Evolutionary conservation across 2,888 invertebrate genomes (phyloP).

Genomic region (Torymus aiolomorphi): DNA sequence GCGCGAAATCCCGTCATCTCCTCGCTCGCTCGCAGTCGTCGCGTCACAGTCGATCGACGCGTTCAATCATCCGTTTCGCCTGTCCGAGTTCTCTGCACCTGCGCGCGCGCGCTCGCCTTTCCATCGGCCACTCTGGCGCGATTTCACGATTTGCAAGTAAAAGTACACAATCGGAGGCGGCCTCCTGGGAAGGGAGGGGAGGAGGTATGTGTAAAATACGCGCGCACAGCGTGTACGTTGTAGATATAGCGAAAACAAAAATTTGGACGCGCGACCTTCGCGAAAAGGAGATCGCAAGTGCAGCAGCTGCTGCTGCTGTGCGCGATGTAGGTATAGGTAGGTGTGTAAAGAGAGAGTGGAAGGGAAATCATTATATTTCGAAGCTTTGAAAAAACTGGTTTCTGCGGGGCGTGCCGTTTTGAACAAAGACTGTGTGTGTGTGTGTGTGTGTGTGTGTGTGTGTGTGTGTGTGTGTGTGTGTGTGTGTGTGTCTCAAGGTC

Average conservation of each 20-base stretch:
- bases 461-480: no score
- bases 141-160: slow-evolving; percentile 48
- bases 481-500: no score
- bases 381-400: not conserved
- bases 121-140: slow-evolving; percentile 2
- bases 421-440: no score
- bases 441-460: no score
- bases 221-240: not conserved
- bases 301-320: no score
- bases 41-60: slow-evolving; percentile 26
- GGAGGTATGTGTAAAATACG: no score
- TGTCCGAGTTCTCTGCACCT: slow-evolving; percentile 31
- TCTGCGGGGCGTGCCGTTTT: no score
- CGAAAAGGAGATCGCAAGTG: not conserved
- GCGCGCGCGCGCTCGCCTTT: not conserved
- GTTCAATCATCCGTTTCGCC: slow-evolving; percentile 41
- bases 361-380: not conserved
- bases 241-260: not conserved
- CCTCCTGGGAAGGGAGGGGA: not conserved
- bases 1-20: slow-evolving; percentile 27
- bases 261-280: slow-evolving; percentile 12
- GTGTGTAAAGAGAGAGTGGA: no score
- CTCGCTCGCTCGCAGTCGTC: no score
- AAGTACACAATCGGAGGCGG: slow-evolving; percentile 24
- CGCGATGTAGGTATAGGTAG: not conserved